These are phyloP conservation scores for Gallinago solitaria DNA, from an alignment of 2,797 vertebrate species.

Conservation along the genomic window DNA sequence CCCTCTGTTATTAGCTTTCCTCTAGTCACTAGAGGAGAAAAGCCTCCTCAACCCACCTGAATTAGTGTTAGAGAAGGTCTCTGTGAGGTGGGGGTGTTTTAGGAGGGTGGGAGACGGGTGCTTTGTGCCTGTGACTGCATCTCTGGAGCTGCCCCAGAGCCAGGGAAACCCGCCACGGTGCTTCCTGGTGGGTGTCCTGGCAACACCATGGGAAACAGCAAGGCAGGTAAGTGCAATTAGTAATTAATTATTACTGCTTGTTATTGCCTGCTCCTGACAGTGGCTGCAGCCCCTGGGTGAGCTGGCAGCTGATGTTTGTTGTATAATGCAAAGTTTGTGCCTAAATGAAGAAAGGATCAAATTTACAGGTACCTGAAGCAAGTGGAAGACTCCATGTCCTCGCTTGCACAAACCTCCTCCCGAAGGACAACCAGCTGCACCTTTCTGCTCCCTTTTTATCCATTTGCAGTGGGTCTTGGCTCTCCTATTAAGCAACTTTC, in stretches of 20 bases:
- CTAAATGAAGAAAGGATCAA: neutral
- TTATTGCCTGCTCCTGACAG: neutral
- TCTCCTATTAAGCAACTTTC: neutral
- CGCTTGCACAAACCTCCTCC: accelerated
- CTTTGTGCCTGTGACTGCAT: neutral
- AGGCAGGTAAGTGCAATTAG: neutral
- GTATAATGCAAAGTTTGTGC: neutral
- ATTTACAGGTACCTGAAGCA: neutral
- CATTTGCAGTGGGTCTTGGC: neutral
- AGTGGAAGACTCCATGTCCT: neutral
- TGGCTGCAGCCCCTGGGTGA: neutral
- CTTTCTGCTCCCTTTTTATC: neutral
- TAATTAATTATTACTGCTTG: neutral
- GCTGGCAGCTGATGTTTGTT: neutral
- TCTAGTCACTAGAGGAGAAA: neutral
- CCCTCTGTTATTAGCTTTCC: neutral
- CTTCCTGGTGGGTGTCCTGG: neutral
- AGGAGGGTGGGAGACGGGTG: accelerated
- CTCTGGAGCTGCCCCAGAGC: neutral
- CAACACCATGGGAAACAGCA: accelerated
- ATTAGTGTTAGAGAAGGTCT: neutral
- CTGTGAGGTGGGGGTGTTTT: neutral
- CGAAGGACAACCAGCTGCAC: accelerated
- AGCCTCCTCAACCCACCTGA: neutral
- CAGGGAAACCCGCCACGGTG: accelerated